Conservation (phyloP, 2,888 invertebrate genomes). For the Mythimna vitellina region DNA sequence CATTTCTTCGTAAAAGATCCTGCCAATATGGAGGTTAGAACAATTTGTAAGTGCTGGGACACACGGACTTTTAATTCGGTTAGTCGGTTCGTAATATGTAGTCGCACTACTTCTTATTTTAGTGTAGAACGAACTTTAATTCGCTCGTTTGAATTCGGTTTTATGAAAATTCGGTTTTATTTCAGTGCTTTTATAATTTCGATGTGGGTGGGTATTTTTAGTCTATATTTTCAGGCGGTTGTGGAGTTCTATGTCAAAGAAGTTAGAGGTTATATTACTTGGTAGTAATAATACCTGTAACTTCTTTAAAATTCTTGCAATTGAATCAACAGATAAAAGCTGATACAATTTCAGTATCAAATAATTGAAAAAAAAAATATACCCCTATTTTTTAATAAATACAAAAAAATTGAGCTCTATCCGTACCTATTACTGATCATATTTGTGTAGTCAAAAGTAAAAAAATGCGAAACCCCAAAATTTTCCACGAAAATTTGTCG, state of each 20-base stretch:
- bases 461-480: no score
- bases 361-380: no score
- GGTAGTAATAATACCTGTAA: no score
- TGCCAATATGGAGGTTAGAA: slow-evolving; percentile 79
- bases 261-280: background rate
- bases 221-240: background rate
- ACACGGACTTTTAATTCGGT: slow-evolving; percentile 67
- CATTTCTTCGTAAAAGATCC: slow-evolving; percentile 54
- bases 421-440: no score
- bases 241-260: background rate
- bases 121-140: slow-evolving; percentile 39
- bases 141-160: slow-evolving; percentile 37
- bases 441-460: no score
- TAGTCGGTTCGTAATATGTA: slow-evolving; percentile 46
- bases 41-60: slow-evolving; percentile 77
- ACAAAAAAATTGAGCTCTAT: no score
- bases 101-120: slow-evolving; percentile 19
- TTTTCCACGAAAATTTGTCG: no score
- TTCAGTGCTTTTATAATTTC: slow-evolving; percentile 24
- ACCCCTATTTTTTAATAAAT: no score
- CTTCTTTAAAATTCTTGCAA: no score
- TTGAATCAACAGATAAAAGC: no score
- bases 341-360: no score
- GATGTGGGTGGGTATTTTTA: slow-evolving; percentile 27
- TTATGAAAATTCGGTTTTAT: slow-evolving; percentile 27